phyloP scores from a whole-genome alignment of 2,113 vertebrate genomes.

The Puma concolor region DNA sequence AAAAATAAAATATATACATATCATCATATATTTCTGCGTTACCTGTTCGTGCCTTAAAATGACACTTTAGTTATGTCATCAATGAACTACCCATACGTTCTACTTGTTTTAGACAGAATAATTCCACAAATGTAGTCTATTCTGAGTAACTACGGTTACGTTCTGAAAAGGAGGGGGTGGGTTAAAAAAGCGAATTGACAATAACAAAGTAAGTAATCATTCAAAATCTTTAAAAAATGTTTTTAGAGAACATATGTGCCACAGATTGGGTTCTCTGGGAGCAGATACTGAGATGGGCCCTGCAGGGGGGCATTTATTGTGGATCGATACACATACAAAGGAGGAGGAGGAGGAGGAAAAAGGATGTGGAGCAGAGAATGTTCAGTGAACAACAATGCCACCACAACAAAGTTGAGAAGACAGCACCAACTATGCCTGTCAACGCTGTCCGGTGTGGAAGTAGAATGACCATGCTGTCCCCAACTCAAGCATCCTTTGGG shows the following conservation, averaged over 20 bases:
- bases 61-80: background rate
- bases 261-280: background rate
- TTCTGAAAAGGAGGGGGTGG: background rate
- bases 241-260: accelerated
- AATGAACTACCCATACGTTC: background rate
- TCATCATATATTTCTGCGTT: too few species aligned
- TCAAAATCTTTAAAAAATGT: background rate
- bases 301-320: background rate
- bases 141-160: accelerated
- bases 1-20: too few species aligned
- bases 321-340: accelerated
- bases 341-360: accelerated
- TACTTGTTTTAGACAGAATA: background rate
- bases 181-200: too few species aligned
- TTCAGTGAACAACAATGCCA: accelerated
- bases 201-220: background rate
- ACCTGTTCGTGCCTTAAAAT: background rate
- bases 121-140: background rate
- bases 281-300: accelerated
- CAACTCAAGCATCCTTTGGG: accelerated
- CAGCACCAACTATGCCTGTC: accelerated
- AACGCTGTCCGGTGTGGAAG: accelerated
- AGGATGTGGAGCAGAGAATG: accelerated
- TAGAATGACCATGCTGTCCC: accelerated
- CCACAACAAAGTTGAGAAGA: background rate